A percentile compares a stretch with the other conserved stretches of the same genome.
Conservation (phyloP, 2,113 vertebrate species). For the Spermophilus dauricus region DNA sequence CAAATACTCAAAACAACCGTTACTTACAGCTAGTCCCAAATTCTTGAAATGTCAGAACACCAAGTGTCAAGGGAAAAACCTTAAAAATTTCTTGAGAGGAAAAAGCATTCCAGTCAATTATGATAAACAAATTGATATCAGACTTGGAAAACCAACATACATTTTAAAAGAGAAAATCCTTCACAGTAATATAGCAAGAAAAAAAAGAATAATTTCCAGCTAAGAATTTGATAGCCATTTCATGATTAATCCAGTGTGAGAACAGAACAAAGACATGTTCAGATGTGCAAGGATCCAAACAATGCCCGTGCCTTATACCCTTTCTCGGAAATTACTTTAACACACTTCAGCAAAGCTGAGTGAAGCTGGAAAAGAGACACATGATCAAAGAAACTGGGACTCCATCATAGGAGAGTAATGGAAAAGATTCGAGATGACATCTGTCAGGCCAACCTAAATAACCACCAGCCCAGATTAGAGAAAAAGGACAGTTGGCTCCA, state of each 20-base stretch:
- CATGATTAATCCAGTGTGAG: neutral
- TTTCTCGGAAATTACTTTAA: conserved; percentile 48
- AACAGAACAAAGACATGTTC: neutral
- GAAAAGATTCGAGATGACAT: conserved; percentile 9
- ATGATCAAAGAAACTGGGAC: conserved; percentile 39
- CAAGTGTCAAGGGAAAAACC: neutral
- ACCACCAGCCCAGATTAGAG: neutral
- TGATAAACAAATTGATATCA: neutral
- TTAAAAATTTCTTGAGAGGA: neutral
- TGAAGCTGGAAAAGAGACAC: neutral
- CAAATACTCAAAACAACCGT: neutral
- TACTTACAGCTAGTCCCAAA: neutral
- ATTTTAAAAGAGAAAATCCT: conserved; percentile 16
- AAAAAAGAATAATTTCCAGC: neutral
- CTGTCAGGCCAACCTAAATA: neutral
- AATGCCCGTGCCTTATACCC: neutral
- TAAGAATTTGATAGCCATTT: neutral
- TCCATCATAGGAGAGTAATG: neutral
- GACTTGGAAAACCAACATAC: neutral
- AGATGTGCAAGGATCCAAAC: neutral
- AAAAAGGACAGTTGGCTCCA: neutral
- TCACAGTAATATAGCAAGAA: neutral
- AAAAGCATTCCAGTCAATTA: neutral
- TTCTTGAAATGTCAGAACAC: neutral
- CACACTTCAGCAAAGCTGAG: conserved; percentile 7